These are phyloP conservation scores for Notolabrus celidotus DNA, from an alignment of 2,797 vertebrate species.

Conservation along the genomic window DNA sequence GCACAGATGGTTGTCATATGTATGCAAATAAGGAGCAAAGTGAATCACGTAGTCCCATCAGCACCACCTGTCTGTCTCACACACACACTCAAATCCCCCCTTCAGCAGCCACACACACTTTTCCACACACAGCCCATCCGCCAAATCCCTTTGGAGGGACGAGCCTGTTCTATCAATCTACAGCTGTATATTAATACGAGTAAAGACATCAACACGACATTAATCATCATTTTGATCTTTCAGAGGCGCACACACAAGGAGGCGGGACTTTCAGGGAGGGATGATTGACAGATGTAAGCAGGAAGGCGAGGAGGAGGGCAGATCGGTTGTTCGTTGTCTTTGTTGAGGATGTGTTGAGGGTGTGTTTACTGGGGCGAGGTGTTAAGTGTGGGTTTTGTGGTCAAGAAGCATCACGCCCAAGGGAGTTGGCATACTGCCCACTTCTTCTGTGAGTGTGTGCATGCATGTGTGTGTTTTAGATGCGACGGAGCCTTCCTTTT, in stretches of 20 bases:
- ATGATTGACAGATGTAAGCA: constrained; percentile 33
- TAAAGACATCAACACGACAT: constrained; percentile 92
- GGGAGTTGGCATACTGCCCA: constrained; percentile 57
- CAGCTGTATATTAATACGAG: constrained; percentile 92
- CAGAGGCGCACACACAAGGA: constrained; percentile 53
- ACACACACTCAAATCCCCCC: constrained; percentile 29
- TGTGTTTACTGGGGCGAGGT: constrained; percentile 68
- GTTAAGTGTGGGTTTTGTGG: constrained; percentile 60
- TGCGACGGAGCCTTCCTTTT: not conserved
- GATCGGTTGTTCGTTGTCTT: constrained; percentile 64
- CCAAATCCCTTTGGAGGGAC: constrained; percentile 82
- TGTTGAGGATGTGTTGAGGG: constrained; percentile 72
- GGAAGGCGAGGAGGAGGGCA: constrained; percentile 9
- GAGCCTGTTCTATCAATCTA: constrained; percentile 84
- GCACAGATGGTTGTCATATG: constrained; percentile 99
- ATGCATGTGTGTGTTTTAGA: not conserved
- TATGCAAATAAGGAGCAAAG: constrained; percentile 98
- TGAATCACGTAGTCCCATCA: constrained; percentile 92
- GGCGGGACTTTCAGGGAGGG: constrained; percentile 33
- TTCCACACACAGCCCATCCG: constrained; percentile 67
- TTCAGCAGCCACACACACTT: constrained; percentile 31
- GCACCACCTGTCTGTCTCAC: constrained; percentile 94
- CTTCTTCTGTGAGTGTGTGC: not conserved
- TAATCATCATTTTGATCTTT: constrained; percentile 91
- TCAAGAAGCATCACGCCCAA: constrained; percentile 44